Percentiles rank a stretch among this genome's conserved stretches.
phyloP scores from a whole-genome alignment of 2,113 vertebrate species.

The Caranx ignobilis region DNA sequence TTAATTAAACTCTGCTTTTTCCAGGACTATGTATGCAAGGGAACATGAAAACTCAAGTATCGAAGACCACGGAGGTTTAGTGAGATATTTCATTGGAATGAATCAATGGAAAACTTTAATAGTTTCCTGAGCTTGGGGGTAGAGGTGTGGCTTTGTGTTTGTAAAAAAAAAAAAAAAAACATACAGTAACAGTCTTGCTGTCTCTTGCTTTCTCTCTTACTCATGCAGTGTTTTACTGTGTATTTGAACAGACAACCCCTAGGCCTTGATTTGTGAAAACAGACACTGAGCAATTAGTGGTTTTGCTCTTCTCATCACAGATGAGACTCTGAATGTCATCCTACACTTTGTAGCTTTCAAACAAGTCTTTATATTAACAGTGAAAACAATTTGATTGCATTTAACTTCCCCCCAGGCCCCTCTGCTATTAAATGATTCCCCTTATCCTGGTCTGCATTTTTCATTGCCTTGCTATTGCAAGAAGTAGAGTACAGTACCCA shows the following conservation, averaged over 20 bases:
- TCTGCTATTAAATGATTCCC: slow-evolving; percentile 2
- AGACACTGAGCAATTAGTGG: slow-evolving; percentile 5
- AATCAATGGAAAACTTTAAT: slow-evolving; percentile 57
- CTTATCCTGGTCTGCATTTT: slow-evolving; percentile 18
- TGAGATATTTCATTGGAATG: slow-evolving; percentile 44
- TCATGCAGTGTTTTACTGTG: neutral
- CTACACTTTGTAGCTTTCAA: neutral
- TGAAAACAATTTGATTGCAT: neutral
- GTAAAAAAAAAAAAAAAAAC: slow-evolving; percentile 21
- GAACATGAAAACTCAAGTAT: slow-evolving; percentile 34
- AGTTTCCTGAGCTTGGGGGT: slow-evolving; percentile 41
- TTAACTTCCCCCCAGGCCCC: neutral
- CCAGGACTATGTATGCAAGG: slow-evolving; percentile 29
- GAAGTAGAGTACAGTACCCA: neutral
- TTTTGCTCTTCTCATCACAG: slow-evolving; percentile 5
- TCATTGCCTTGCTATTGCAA: slow-evolving; percentile 10
- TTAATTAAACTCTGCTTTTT: slow-evolving; percentile 78
- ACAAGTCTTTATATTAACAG: slow-evolving; percentile 14
- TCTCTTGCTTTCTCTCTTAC: neutral
- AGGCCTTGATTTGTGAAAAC: slow-evolving; percentile 5
- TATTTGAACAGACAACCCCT: neutral
- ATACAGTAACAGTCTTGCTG: neutral
- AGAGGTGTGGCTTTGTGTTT: slow-evolving; percentile 24
- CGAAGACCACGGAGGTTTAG: slow-evolving; percentile 25
- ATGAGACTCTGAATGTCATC: neutral